Base-by-base conservation (phyloP, 2,888 invertebrate genomes). In the Branchipolynoe longqiensis region DNA sequence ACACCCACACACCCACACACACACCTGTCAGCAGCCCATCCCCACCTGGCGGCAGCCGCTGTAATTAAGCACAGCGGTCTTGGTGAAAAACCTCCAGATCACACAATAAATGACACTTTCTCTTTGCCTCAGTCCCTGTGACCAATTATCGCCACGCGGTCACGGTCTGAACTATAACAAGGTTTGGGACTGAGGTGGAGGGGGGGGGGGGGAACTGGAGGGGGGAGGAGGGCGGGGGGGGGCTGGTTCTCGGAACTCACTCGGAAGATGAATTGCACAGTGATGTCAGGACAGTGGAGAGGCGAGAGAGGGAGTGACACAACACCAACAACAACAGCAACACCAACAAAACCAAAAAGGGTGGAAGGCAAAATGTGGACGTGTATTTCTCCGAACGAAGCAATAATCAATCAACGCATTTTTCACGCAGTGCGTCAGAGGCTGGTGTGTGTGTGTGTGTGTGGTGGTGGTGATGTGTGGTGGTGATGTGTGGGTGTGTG, bases 371-470 rank as follows among this genome's bases (percentile, higher is more conserved):
- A 54, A 28, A 6, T 31, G 48, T 1, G 48, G 33, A 31, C 18
- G 36, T 69, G 33, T 38, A 69, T 69, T 69, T 18, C 69, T 69
- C 69, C 36, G 18, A 22, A 18, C 18, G 12, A n/a, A 69, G 69
- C 69, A 36, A 69, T 69, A 69, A 62, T 62, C 62, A 62, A 28
- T 62, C 56, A 28, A 31, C 25, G 28, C 25, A 56, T 62, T 62
- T 62, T 62, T 62, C 62, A 62, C 31, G 18, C 25, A n/a, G 31
- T 62, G 62, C 62, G 62, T 62, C 62, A 62, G 62, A n/a, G 62
- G 25, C 62, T n/a, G 62, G 62, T 14, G 31, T 62, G 62, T 25
- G 28, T n/a, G 62, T 28, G 28, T 62, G 62, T 28, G 31, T 62
- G 62, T 62, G 12, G 12, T 62, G 62, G 62, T n/a, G n/a, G 62